Base-by-base conservation (phyloP, 2,113 vertebrate species). In the Campylomormyrus tamandua region DNA sequence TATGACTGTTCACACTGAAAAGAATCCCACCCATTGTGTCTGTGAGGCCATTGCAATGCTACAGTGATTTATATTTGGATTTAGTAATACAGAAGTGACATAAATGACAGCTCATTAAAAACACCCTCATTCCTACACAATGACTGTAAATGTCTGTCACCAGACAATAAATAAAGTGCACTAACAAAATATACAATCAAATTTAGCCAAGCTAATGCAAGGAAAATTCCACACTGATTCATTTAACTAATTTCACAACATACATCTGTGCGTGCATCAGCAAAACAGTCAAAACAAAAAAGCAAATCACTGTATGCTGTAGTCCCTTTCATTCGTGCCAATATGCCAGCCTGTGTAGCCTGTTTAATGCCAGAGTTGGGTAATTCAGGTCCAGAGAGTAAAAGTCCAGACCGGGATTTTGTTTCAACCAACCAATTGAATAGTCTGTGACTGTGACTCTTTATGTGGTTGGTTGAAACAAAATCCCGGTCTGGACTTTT, bases 151-250 rank as follows among this genome's bases (percentile, higher is more conserved):
- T 17, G 24, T 45, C 46, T 77, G 46, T 31, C 45, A 77, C 24
- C 49, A 53, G 31, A 89, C 52, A 56, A 56, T 62, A 31, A 84
- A 89, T 85, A 89, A 58, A 84, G 89, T 62, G 77, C 35, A 84
- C 50, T 89, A 84, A 58, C 50, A 89, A 89, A 84, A 53, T 88
- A 45, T 42, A 89, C 74, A 84, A 11, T 77, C 31, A 46, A 50
- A 50, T 50, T 49, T n/a, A 89, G 88, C n/a, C 27, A 50, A 70
- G 46, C 88, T 48, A 89, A 50, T 27, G 45, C 53, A 53, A 58
- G 15, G 17, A 88, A 13, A 89, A 42, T 17, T 50, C 31, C 17
- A 42, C 35, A 62, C 31, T 56, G 70, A 6, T 10, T 87, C 49
- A 27, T 15, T 87, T 87, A 19, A 35, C 85, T 56, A 42, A 21